phyloP scores from a whole-genome alignment of 2,888 invertebrate species.

The Caenorhabditis macrosperma region DNA sequence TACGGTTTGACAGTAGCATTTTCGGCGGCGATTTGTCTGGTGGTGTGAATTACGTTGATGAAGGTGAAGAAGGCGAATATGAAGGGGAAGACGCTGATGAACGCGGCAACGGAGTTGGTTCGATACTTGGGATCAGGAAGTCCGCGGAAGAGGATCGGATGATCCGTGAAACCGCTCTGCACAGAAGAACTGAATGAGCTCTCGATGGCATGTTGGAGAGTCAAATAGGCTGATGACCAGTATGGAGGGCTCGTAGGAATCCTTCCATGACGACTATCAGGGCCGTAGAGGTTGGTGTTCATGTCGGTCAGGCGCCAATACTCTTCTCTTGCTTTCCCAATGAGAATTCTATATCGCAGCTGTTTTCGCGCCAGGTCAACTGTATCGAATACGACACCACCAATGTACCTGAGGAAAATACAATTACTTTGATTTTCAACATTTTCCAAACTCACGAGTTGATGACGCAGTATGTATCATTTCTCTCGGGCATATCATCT shows the following conservation, averaged over 20 bases:
- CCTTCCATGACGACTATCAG: constrained; percentile 16
- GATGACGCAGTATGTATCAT: constrained; percentile 32
- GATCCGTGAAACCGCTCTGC: background rate
- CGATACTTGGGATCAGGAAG: constrained; percentile 59
- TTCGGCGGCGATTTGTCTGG: constrained; percentile 75
- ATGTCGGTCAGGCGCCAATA: constrained; percentile 45
- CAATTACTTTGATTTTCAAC: too few species aligned
- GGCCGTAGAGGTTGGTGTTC: constrained; percentile 30
- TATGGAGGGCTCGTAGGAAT: constrained; percentile 73
- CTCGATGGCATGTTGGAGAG: constrained; percentile 73
- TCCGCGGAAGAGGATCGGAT: constrained; percentile 44
- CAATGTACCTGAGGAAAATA: constrained; percentile 59
- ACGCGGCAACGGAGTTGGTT: constrained; percentile 39
- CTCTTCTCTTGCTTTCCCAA: constrained; percentile 26
- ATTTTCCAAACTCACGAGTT: too few species aligned
- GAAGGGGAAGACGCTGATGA: constrained; percentile 61
- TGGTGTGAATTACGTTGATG: constrained; percentile 72
- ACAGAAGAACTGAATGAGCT: constrained; percentile 13
- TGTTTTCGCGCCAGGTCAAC: constrained; percentile 15
- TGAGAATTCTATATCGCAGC: constrained; percentile 41
- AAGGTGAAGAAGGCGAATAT: constrained; percentile 73
- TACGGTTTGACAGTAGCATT: constrained; percentile 74
- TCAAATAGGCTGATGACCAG: constrained; percentile 71
- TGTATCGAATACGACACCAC: constrained; percentile 55
- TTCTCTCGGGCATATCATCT: constrained; percentile 35